Conservation (phyloP, 2,888 invertebrate species). For the Clostera curtula region DNA sequence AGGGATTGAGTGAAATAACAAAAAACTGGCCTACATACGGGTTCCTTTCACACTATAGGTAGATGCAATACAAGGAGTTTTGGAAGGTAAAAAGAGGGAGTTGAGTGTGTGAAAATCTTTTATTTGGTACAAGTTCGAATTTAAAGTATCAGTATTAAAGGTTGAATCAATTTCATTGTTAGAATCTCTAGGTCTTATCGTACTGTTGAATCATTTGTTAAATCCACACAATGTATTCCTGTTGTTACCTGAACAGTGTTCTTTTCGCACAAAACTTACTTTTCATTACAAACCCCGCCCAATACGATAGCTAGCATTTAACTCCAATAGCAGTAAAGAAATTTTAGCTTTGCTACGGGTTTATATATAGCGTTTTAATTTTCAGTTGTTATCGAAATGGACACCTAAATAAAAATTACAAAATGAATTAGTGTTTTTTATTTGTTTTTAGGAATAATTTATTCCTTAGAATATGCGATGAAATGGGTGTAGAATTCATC, state of each 20-base stretch:
- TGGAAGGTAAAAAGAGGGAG: too few species aligned
- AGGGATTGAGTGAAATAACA: too few species aligned
- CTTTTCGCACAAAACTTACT: slow-evolving; percentile 35
- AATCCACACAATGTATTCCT: slow-evolving; percentile 8
- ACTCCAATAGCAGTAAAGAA: slow-evolving; percentile 42
- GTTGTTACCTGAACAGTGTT: slow-evolving; percentile 17
- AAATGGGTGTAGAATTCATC: too few species aligned
- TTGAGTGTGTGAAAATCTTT: too few species aligned
- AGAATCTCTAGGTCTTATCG: slow-evolving; percentile 10
- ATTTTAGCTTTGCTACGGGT: slow-evolving; percentile 69
- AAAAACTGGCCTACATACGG: too few species aligned
- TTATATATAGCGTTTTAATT: slow-evolving; percentile 59
- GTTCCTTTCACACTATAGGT: too few species aligned
- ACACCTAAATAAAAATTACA: slow-evolving; percentile 62
- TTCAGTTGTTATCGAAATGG: slow-evolving; percentile 63
- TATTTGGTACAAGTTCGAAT: too few species aligned
- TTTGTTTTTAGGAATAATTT: slow-evolving; percentile 3
- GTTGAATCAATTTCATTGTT: slow-evolving; percentile 16
- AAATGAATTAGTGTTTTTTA: slow-evolving; percentile 33
- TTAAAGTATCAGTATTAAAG: too few species aligned
- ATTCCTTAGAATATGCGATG: not conserved
- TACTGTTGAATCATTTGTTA: not conserved
- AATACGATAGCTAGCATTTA: slow-evolving; percentile 27
- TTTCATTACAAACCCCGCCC: slow-evolving; percentile 26
- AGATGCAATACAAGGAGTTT: too few species aligned